A percentile compares a stretch with the other conserved stretches of the same genome.
Evolutionary conservation across 2,888 invertebrate genomes (phyloP).

Genomic region (Geotrupes spiniger): DNA sequence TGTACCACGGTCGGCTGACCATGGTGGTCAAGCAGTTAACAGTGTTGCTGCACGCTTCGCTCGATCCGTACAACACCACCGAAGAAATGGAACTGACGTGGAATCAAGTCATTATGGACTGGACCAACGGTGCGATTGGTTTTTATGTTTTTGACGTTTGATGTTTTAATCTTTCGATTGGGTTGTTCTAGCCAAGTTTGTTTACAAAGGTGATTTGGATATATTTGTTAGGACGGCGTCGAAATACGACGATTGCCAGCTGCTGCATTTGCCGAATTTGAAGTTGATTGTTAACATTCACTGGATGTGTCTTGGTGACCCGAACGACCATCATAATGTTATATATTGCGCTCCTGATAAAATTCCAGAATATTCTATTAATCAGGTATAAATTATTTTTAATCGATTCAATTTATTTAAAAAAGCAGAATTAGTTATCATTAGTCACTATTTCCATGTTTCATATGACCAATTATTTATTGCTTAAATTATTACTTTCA

Average conservation of each 20-base stretch:
- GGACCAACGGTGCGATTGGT: constrained; percentile 76
- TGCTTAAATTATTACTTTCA: too few relatives aligned
- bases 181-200: constrained; percentile 66
- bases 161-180: constrained; percentile 2
- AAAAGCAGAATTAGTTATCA: too few relatives aligned
- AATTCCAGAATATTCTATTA: constrained; percentile 94
- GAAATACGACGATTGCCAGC: constrained; percentile 96
- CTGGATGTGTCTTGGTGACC: constrained; percentile 91
- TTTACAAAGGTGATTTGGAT: constrained; percentile 90
- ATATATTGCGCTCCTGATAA: constrained; percentile 95
- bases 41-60: constrained; percentile 88
- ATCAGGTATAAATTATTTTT: constrained; percentile 61
- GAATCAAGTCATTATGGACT: constrained; percentile 90
- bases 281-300: constrained; percentile 78
- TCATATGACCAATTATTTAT: too few relatives aligned
- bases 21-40: constrained; percentile 85
- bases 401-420: too few relatives aligned
- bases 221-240: constrained; percentile 96
- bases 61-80: constrained; percentile 98
- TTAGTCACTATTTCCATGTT: too few relatives aligned
- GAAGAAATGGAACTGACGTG: constrained; percentile 99
- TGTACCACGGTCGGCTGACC: constrained; percentile 90
- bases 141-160: background rate
- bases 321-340: constrained; percentile 93
- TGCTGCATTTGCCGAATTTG: constrained; percentile 87